These are phyloP conservation scores for Pteropus rufus DNA, from an alignment of 2,797 vertebrate species.

Conservation along the genomic window DNA sequence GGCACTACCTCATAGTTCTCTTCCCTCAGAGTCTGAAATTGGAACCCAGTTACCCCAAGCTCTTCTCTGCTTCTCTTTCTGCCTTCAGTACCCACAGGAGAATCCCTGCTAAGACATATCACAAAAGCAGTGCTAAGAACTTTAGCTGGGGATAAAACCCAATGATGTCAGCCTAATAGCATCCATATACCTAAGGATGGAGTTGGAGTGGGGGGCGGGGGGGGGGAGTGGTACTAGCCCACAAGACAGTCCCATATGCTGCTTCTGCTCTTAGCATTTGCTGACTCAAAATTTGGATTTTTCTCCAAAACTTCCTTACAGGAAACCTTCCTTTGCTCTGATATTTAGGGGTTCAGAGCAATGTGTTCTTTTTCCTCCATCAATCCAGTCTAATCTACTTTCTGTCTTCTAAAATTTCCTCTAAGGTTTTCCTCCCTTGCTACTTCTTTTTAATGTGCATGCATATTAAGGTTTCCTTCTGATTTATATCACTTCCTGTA, in stretches of 20 bases:
- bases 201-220: not conserved
- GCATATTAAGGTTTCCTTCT: not conserved
- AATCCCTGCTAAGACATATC: not conserved
- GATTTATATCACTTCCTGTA: not conserved
- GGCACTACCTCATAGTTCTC: not conserved
- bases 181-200: not conserved
- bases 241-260: fast-evolving
- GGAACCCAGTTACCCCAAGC: not conserved
- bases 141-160: not conserved
- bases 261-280: not conserved
- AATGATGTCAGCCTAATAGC: not conserved
- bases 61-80: not conserved
- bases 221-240: not conserved
- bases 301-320: not conserved
- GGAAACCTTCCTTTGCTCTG: not conserved
- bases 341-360: not conserved
- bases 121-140: not conserved
- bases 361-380: not conserved
- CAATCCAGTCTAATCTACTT: not conserved
- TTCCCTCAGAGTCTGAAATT: not conserved
- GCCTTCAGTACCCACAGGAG: not conserved
- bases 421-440: not conserved
- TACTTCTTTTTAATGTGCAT: not conserved
- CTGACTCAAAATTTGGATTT: not conserved
- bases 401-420: not conserved